Conservation (phyloP, 2,797 vertebrate species). For the Podargus strigoides region DNA sequence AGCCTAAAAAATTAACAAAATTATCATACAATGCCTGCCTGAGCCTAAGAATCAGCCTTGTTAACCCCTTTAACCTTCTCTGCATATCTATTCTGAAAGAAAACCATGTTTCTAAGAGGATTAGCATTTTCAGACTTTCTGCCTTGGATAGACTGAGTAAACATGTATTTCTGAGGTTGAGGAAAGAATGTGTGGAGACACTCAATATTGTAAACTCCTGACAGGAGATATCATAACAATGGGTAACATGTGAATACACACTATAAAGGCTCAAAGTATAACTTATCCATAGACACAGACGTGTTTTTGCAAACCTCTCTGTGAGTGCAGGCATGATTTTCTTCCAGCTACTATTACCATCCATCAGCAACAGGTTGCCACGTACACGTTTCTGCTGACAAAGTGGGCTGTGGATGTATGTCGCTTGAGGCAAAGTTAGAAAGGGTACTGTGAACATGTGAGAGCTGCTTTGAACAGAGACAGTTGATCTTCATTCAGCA, state of each 20-base stretch:
- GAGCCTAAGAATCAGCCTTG: conserved; percentile 30
- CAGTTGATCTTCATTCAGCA: background rate
- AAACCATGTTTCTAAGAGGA: conserved; percentile 32
- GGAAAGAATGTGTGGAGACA: background rate
- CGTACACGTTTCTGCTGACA: background rate
- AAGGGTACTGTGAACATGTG: background rate
- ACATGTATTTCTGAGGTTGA: background rate
- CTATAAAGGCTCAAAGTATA: background rate
- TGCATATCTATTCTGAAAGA: conserved; percentile 12
- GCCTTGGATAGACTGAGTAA: background rate
- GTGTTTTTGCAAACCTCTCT: background rate
- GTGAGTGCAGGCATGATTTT: background rate
- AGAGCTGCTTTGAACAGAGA: background rate
- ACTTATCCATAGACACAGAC: background rate
- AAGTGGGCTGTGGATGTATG: background rate
- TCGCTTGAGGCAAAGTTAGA: background rate
- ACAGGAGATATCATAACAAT: background rate
- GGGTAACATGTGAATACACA: background rate
- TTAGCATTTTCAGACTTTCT: conserved; percentile 17
- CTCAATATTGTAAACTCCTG: background rate
- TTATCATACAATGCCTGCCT: conserved; percentile 33
- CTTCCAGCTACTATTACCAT: background rate
- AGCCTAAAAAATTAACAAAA: conserved; percentile 56
- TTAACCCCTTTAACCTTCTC: conserved; percentile 55
- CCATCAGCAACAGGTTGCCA: background rate